phyloP scores from a whole-genome alignment of 2,113 vertebrate species.

The Megatriorchis doriae region DNA sequence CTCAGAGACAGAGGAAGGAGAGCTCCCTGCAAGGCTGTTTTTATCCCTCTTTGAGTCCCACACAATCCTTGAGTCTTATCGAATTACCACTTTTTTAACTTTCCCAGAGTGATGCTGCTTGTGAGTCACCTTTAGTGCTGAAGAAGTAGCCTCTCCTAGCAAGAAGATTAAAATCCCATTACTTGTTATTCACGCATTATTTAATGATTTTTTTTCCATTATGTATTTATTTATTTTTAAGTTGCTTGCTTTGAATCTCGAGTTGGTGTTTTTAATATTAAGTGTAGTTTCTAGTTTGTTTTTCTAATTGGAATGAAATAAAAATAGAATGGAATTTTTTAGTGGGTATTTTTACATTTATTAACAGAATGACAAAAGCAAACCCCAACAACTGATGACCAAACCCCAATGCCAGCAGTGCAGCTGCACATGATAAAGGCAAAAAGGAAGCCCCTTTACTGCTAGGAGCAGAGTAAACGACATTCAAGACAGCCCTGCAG shows the following conservation, averaged over 20 bases:
- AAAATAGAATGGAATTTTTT: conserved; percentile 15
- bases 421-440: background rate
- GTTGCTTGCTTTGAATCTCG: conserved; percentile 25
- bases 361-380: background rate
- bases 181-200: conserved; percentile 62
- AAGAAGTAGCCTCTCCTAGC: conserved; percentile 2
- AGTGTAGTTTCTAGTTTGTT: conserved; percentile 19
- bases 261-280: conserved; percentile 32
- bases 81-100: conserved; percentile 20
- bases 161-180: conserved; percentile 61
- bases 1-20: background rate
- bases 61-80: background rate
- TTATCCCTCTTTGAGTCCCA: background rate
- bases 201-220: conserved; percentile 63
- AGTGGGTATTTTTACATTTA: background rate
- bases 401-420: background rate
- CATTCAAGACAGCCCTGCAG: background rate
- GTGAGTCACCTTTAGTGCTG: conserved; percentile 55
- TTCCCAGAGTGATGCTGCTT: background rate
- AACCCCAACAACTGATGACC: background rate
- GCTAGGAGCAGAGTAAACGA: background rate
- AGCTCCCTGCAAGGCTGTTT: background rate
- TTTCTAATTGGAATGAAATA: conserved; percentile 43
- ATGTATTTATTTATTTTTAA: conserved; percentile 62
- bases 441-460: background rate